Conservation (phyloP, 1,140 invertebrate genomes). For the Drosophila trapezifrons region DNA sequence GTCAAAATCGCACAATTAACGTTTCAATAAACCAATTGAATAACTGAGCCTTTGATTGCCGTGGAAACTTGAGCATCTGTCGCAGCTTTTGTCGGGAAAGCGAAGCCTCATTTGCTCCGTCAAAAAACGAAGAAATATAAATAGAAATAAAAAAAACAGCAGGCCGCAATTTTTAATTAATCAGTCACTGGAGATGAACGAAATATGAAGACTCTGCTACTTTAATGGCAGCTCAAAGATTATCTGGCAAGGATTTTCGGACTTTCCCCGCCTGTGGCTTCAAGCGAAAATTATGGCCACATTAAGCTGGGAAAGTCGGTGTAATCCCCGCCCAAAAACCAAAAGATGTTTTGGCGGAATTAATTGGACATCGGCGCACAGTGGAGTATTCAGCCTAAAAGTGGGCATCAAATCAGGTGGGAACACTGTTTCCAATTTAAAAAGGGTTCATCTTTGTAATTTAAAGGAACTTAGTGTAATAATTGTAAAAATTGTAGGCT, state of each 20-base stretch:
- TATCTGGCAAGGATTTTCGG: slow-evolving; percentile 7
- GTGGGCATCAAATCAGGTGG: too few species aligned
- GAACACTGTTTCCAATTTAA: too few species aligned
- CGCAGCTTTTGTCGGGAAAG: background rate
- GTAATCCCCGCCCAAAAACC: background rate
- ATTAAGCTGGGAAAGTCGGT: slow-evolving; percentile 6
- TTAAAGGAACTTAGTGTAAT: too few species aligned
- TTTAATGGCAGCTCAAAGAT: slow-evolving; percentile 20
- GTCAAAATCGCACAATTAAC: slow-evolving; percentile 64
- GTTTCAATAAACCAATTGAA: slow-evolving; percentile 65
- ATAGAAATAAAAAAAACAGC: background rate
- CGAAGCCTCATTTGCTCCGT: too few species aligned
- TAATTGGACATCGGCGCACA: background rate
- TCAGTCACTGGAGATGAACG: slow-evolving; percentile 18
- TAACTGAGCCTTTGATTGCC: slow-evolving; percentile 54
- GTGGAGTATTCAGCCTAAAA: too few species aligned
- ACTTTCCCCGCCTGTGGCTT: too few species aligned
- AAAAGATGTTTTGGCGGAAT: too few species aligned
- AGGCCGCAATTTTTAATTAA: slow-evolving; percentile 27
- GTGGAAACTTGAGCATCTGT: slow-evolving; percentile 55
- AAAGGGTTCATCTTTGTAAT: too few species aligned
- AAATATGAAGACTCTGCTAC: background rate
- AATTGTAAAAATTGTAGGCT: too few species aligned
- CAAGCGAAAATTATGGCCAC: slow-evolving; percentile 14
- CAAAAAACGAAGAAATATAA: too few species aligned